phyloP scores from a whole-genome alignment of 2,797 vertebrate species.

The Phoeniculus purpureus region DNA sequence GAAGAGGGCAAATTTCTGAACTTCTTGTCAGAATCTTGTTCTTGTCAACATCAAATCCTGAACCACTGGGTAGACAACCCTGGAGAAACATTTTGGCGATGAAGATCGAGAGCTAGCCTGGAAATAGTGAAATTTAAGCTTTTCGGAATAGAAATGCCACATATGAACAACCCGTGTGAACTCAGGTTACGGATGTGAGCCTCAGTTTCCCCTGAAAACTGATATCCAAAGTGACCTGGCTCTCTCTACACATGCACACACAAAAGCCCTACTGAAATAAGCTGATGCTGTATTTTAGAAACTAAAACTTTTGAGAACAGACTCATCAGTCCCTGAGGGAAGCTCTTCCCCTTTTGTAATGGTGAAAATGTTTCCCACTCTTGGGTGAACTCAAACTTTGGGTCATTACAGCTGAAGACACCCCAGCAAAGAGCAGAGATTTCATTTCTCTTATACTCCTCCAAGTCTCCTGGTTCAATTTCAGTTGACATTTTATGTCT shows the following conservation, averaged over 20 bases:
- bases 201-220: background rate
- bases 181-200: background rate
- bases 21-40: background rate
- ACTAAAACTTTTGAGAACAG: background rate
- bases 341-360: background rate
- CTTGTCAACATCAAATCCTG: background rate
- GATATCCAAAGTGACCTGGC: background rate
- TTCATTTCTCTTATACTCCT: background rate
- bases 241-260: background rate
- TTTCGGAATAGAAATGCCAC: background rate
- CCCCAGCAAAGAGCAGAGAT: background rate
- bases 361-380: background rate
- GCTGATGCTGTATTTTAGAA: background rate
- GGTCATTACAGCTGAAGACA: background rate
- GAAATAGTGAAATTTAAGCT: background rate
- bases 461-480: background rate
- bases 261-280: background rate
- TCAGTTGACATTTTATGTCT: constrained; percentile 35
- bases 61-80: background rate
- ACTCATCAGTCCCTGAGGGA: background rate
- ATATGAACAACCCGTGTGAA: background rate
- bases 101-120: background rate
- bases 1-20: background rate
- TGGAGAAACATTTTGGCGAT: background rate
- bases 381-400: background rate